These are phyloP conservation scores for Cyrtorhinus lividipennis DNA, from an alignment of 1,140 invertebrate genomes.

Conservation along the genomic window DNA sequence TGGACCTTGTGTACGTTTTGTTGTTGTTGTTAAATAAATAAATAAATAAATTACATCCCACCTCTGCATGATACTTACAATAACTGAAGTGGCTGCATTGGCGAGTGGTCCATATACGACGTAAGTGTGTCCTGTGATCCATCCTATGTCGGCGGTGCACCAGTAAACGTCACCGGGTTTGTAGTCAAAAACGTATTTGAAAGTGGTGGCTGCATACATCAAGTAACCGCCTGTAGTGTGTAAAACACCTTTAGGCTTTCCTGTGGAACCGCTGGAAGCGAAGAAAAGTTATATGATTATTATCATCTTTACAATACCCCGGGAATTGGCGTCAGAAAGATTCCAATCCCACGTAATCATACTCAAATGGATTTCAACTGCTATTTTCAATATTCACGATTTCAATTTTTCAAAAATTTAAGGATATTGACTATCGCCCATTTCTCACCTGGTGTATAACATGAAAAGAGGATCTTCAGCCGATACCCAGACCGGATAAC, in stretches of 20 bases:
- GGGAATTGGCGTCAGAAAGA: background rate
- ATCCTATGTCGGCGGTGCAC: conserved; percentile 99
- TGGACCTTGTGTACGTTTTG: no score
- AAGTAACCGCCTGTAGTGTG: conserved; percentile 91
- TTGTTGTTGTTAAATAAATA: no score
- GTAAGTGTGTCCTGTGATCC: conserved; percentile 96
- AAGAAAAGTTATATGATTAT: no score
- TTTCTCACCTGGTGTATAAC: conserved; percentile 79
- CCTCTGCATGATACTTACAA: conserved; percentile 53
- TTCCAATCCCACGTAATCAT: no score
- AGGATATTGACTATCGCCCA: background rate
- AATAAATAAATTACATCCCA: no score
- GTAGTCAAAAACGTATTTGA: conserved; percentile 92
- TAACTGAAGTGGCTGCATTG: conserved; percentile 82
- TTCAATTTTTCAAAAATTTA: background rate
- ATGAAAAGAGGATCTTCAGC: conserved; percentile 94
- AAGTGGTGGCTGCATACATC: conserved; percentile 75
- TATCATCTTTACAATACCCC: background rate
- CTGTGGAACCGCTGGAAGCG: conserved; percentile 83
- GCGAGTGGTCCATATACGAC: conserved; percentile 87
- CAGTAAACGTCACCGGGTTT: conserved; percentile 82
- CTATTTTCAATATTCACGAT: background rate
- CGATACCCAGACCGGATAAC: conserved; percentile 84
- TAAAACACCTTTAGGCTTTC: conserved; percentile 92
- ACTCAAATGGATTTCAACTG: no score